These are phyloP conservation scores for Cantharis rufa DNA, from an alignment of 2,888 invertebrate species.

Conservation along the genomic window DNA sequence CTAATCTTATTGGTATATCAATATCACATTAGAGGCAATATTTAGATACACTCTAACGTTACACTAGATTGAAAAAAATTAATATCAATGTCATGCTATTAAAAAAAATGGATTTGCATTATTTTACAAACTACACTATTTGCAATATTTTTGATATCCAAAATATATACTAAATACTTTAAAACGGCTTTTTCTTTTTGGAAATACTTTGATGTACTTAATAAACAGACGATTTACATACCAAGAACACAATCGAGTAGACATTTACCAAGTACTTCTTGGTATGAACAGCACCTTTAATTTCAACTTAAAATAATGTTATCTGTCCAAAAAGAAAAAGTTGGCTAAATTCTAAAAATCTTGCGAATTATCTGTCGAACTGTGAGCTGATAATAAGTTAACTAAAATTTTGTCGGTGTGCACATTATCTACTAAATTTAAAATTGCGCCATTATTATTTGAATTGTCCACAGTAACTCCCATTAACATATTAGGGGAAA, in stretches of 20 bases:
- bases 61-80: background rate
- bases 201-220: background rate
- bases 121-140: background rate
- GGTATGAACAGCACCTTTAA: background rate
- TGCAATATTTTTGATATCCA: background rate
- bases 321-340: background rate
- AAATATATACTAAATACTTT: background rate
- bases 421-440: constrained; percentile 41
- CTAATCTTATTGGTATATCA: too few relatives aligned
- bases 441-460: constrained; percentile 36
- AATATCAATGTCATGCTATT: background rate
- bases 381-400: constrained; percentile 50
- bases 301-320: background rate
- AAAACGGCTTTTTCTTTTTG: background rate
- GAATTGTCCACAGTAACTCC: constrained; percentile 38
- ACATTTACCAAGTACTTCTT: background rate
- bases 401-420: constrained; percentile 44
- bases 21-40: too few relatives aligned
- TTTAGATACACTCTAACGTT: too few relatives aligned
- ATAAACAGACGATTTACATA: background rate
- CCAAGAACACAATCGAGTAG: background rate
- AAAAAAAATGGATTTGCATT: background rate
- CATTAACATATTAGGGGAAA: constrained; percentile 46
- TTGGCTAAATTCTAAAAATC: constrained; percentile 38
- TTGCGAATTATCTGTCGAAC: constrained; percentile 51